Base-by-base conservation (phyloP, 2,888 invertebrate species). In the Crioceris asparagi region DNA sequence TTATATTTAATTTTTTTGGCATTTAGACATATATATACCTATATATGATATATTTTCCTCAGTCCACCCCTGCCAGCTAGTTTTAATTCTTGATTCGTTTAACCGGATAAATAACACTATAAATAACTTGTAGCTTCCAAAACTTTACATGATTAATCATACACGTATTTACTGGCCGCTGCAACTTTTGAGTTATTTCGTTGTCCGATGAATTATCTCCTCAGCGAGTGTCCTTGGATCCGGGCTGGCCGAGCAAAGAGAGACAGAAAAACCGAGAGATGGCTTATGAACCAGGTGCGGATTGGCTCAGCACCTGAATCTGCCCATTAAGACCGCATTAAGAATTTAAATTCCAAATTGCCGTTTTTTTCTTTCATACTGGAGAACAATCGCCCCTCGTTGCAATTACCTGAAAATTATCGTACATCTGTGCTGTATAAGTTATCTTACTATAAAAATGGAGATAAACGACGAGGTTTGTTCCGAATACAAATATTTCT, bases 121-220 rank as follows among this genome's bases (percentile, higher is more conserved):
- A 57, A 59, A 60, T 58, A 59, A 59, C 53, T 47, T 50, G 52
- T 47, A 53, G 53, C 56, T 54, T 54, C 60, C 57, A 58, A 57
- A 58, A 57, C 50, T 53, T 49, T 47, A 49, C 48, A 53, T 55
- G 54, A 59, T 60, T 59, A 59, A 60, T 60, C 57, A 56, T 50
- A 52, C 49, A 50, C 46, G 55, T 55, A 57, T 56, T 55, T 56
- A 56, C 55, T 52, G 53, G 46, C 25, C 25, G 25, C 25, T 25
- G 25, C 12, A 25, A 25, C 11, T 15, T 29, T 29, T 29, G n/a
- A n/a, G n/a, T n/a, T n/a, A n/a, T n/a, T n/a, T n/a, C n/a, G n/a
- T n/a, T n/a, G n/a, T n/a, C n/a, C n/a, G n/a, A n/a, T 55, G 57
- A 59, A 49, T 58, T 58, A 57, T 58, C 53, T 52, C 18, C 33